Base-by-base conservation (phyloP, 2,113 vertebrate genomes). In the Apteryx owenii region DNA sequence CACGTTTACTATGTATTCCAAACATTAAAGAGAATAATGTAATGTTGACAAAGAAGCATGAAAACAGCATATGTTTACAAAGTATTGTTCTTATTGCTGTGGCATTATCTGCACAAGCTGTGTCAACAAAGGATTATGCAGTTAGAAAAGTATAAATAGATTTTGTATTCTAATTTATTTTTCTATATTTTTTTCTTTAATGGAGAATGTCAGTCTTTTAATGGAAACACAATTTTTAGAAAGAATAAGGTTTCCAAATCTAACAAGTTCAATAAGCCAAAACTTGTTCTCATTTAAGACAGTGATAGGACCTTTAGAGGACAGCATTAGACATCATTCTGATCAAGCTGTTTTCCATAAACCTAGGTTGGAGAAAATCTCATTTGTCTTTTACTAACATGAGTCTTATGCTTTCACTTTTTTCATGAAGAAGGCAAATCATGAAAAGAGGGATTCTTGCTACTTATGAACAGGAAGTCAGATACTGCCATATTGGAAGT, bases 341-440 rank as follows among this genome's bases (percentile, higher is more conserved):
- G 78, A 95, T 87, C 78, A 86, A 94, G 68, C 56, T 87, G 81
- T 95, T 96, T 96, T 93, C 86, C 86, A 73, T 80, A 92, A 84
- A 92, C 72, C 46, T 78, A 75, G 20, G 42, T 75, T 93, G 44
- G 29, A 69, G 58, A 91, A 95, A 93, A 93, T 62, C 48, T 89
- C 61, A 90, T 94, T 23, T 72, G 53, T 95, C 90, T 93, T 92
- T 78, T 56, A 56, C 70, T 95, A 91, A 85, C 51, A 65, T 33
- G 73, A 79, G 38, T 61, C 1, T 0, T 64, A 71, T 46, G 46
- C 50, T 90, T 73, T 90, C 88, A 36, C 66, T 83, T 90, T 79
- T 61, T 93, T 56, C 86, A 72, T 72, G 44, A 77, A 87, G 84
- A 76, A 58, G 23, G 22, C 81, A 89, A 79, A 38, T 38, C 36